A percentile compares a stretch with the other conserved stretches of the same genome.
These are phyloP conservation scores for Andrena marginata DNA, from an alignment of 2,888 invertebrate species.

Conservation along the genomic window DNA sequence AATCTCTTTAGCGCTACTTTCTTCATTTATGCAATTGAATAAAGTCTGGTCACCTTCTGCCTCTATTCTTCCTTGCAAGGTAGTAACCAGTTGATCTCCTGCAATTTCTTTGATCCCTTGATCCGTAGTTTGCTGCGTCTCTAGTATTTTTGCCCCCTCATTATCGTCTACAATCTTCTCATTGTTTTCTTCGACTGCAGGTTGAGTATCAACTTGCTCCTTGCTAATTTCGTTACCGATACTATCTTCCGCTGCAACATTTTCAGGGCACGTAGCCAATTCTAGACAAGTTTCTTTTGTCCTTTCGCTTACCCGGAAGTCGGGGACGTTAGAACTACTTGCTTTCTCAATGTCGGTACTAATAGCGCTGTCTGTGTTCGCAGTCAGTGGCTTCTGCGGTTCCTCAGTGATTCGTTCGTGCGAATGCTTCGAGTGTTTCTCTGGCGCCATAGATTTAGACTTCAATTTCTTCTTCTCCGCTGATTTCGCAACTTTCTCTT, in stretches of 20 bases:
- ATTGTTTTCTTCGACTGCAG: neutral
- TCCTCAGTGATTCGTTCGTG: neutral
- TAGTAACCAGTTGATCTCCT: neutral
- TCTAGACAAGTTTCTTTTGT: neutral
- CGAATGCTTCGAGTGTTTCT: constrained; percentile 15
- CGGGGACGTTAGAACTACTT: neutral
- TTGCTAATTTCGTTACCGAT: neutral
- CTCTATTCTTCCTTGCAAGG: neutral
- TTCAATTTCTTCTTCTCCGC: constrained; percentile 14
- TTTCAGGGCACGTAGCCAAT: neutral
- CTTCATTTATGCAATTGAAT: neutral
- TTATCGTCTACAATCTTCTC: neutral
- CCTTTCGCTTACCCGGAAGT: neutral
- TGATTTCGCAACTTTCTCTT: constrained; percentile 45
- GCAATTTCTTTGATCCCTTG: neutral
- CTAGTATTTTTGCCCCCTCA: neutral
- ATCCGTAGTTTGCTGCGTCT: neutral
- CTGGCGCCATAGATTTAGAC: neutral
- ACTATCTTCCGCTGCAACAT: neutral
- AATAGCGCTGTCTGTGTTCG: too few species aligned
- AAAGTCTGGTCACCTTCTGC: neutral
- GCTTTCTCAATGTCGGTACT: neutral
- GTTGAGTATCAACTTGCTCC: neutral
- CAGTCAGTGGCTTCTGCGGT: neutral
- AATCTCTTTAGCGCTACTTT: neutral